phyloP scores from a whole-genome alignment of 2,113 vertebrate species.

The Parotia lawesii region DNA sequence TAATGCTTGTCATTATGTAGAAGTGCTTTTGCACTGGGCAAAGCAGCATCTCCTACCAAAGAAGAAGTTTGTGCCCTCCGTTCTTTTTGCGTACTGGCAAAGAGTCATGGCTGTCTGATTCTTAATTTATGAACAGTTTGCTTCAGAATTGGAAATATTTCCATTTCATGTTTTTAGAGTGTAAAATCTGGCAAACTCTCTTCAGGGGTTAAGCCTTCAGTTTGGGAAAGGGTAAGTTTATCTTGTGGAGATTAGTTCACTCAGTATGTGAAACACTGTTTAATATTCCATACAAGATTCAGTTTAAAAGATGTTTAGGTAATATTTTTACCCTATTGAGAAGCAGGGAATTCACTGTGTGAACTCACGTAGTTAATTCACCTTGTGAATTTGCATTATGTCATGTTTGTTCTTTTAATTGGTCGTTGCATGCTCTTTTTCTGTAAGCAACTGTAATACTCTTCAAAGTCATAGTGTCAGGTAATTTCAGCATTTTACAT shows the following conservation, averaged over 20 bases:
- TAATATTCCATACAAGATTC: neutral
- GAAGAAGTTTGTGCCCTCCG: neutral
- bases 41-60: neutral
- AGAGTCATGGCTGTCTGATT: neutral
- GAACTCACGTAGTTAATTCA: neutral
- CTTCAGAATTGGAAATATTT: neutral
- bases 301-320: neutral
- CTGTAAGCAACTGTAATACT: neutral
- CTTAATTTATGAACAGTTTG: neutral
- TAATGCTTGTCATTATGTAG: neutral
- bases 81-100: neutral
- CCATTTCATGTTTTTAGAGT: neutral
- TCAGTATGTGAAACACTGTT: neutral
- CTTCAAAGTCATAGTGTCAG: neutral
- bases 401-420: neutral
- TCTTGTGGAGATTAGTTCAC: neutral
- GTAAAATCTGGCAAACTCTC: neutral
- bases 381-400: neutral
- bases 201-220: neutral
- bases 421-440: neutral
- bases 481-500: neutral
- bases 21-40: neutral
- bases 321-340: neutral
- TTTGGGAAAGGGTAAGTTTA: neutral
- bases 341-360: neutral